Evolutionary conservation across 1,140 invertebrate species (phyloP), one percentile per base, ranked within the genome.

Genomic region (Bursaphelenchus mucronatus): DNA sequence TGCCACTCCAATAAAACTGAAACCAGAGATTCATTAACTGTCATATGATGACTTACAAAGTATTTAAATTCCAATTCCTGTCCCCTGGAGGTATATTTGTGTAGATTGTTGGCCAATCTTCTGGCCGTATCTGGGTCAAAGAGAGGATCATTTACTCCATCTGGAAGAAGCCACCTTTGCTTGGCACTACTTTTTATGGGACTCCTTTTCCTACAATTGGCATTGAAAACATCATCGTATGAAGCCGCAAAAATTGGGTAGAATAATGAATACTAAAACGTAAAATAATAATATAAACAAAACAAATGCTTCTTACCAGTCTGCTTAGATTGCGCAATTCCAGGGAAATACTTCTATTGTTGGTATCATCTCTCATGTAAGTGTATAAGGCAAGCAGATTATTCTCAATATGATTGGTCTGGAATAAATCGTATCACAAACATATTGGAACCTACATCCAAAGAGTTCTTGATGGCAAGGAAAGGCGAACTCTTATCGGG

Each of bases 1-100:
- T 40, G 19, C 57, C 57, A 44, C 40, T 11, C 57, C 57, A 59
- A 39, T 59, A 59, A 39, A 40, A 43, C 57, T 59, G 57, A 59
- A 59, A 54, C 21, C 54, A 55, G 1, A 30, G 30, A 5, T 30
- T 30, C 30, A 15, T 44, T 55, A 46, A 59, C 11, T 17, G 39
- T n/a, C 10, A 59, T 30, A 44, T 59, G n/a, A 50, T 15, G 30
- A 6, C 57, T 41, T 59, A 59, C 57, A 50, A 40, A 59, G 57
- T 15, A 59, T 39, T 59, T 39, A 9, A 59, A 59, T 8, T 44
- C 11, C 41, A 17, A 19, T 17, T 44, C 40, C 11, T 43, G 11
- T 59, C 45, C 30, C 40, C 52, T 39, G 57, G 6, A 39, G 44
- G 45, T 44, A 39, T 44, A 59, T 50, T 59, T 13, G 17, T 39